Evolutionary conservation across 2,113 vertebrate genomes (phyloP), one percentile per base, ranked within the genome.

Genomic region (Sprattus sprattus): DNA sequence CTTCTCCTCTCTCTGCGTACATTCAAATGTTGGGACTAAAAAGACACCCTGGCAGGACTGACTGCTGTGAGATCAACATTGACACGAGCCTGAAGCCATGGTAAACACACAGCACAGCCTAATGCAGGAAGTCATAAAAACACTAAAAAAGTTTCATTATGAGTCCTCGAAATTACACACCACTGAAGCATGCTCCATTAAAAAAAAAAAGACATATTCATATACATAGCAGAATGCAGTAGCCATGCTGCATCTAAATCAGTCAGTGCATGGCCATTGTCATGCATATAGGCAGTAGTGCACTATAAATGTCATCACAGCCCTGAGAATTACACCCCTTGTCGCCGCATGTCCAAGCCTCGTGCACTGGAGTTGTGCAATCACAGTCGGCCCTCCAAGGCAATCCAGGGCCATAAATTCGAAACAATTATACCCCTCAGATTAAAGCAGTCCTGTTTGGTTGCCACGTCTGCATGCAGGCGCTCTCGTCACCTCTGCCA

Each of bases 391-490:
- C 28, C 54, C 91, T 89, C 81, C 6, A 52, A 92, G 91, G 89
- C 88, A 85, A 91, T 85, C 71, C 83, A 64, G 15, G 84, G 89
- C 92, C 83, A 93, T 94, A 95, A 94, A 94, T 93, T 94, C 90
- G 90, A 93, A 91, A 92, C 91, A 92, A 93, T 92, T 94, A 93
- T 60, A 91, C 82, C 90, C 91, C 89, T 83, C 87, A 88, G 91
- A 92, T 88, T 92, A 92, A 92, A 93, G 92, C 85, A 86, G 85
- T 84, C 87, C 46, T 89, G 90, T 93, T 94, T 92, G 85, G 89
- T 89, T 82, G 89, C 88, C 83, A 88, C 89, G 49, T 44, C 71
- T 78, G 52, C 54, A 89, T 83, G 81, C 82, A 64, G 87, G 88
- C 86, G 88, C 90, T 89, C 85, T 90, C 85, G 71, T 39, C 88